phyloP scores from a whole-genome alignment of 2,113 vertebrate genomes.

The Otocyon megalotis region DNA sequence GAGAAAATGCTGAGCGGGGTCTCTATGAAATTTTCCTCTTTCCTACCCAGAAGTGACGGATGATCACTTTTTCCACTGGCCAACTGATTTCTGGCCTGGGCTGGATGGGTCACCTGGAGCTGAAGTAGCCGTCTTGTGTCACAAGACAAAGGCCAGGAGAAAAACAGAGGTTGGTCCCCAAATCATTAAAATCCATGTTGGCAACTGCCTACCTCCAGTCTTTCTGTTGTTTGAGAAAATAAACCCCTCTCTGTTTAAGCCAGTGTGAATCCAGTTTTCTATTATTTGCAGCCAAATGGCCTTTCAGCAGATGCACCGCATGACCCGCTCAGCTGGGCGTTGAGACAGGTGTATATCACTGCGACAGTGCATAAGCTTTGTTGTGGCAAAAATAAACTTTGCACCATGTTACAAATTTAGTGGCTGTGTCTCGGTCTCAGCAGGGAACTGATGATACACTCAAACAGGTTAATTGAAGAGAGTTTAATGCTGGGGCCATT shows the following conservation, averaged over 20 bases:
- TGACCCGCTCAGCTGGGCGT: neutral
- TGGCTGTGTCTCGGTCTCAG: neutral
- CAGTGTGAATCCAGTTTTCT: neutral
- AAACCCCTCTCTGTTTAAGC: neutral
- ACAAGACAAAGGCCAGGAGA: neutral
- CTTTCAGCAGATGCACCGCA: neutral
- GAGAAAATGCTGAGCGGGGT: neutral
- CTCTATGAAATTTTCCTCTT: neutral
- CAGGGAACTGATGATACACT: neutral
- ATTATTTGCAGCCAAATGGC: neutral
- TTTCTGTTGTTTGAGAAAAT: neutral
- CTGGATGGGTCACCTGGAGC: neutral
- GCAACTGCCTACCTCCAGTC: neutral
- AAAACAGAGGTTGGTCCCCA: neutral
- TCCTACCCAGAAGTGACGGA: neutral
- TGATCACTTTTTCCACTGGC: neutral
- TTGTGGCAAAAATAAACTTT: neutral
- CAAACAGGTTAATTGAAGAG: neutral
- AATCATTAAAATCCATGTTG: neutral
- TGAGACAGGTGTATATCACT: neutral
- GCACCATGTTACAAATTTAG: neutral
- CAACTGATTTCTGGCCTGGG: neutral
- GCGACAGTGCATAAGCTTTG: neutral
- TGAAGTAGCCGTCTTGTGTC: neutral
- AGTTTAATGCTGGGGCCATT: neutral